These are phyloP conservation scores for Tholera decimalis DNA, from an alignment of 2,888 invertebrate genomes.

Conservation along the genomic window DNA sequence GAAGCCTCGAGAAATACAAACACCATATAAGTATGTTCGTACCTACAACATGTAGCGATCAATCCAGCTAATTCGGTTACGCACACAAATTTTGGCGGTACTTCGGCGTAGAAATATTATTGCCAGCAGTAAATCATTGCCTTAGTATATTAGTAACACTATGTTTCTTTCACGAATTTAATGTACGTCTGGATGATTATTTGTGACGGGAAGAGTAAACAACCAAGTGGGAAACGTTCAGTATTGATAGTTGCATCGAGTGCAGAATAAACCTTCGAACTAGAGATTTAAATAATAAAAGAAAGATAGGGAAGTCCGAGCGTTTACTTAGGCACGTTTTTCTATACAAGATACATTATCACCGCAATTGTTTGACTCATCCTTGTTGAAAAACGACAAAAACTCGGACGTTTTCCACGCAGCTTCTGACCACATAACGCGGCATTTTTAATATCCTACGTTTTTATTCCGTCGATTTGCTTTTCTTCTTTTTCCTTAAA, in stretches of 20 bases:
- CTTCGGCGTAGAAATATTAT: constrained; percentile 43
- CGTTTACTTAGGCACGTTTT: too few relatives aligned
- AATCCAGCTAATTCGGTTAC: constrained; percentile 55
- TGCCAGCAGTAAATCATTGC: constrained; percentile 31
- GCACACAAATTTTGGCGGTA: constrained; percentile 47
- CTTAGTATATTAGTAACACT: constrained; percentile 28
- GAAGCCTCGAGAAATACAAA: constrained; percentile 47
- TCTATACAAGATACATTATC: too few relatives aligned
- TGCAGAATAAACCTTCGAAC: not conserved
- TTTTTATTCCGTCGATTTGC: too few relatives aligned
- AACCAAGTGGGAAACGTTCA: not conserved
- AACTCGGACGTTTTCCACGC: too few relatives aligned
- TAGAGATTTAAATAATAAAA: too few relatives aligned
- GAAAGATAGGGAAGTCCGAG: too few relatives aligned
- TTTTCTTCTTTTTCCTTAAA: too few relatives aligned
- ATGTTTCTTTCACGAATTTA: constrained; percentile 6
- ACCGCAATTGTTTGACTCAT: too few relatives aligned
- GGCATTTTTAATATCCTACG: too few relatives aligned
- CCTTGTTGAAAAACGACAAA: too few relatives aligned
- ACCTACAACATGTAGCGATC: constrained; percentile 42
- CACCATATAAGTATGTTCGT: constrained; percentile 16
- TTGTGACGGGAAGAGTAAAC: not conserved
- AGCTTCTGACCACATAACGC: too few relatives aligned
- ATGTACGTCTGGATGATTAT: constrained; percentile 10
- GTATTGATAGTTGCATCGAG: not conserved